These are phyloP conservation scores for Microchrysa polita DNA, from an alignment of 2,888 invertebrate species.

Conservation along the genomic window DNA sequence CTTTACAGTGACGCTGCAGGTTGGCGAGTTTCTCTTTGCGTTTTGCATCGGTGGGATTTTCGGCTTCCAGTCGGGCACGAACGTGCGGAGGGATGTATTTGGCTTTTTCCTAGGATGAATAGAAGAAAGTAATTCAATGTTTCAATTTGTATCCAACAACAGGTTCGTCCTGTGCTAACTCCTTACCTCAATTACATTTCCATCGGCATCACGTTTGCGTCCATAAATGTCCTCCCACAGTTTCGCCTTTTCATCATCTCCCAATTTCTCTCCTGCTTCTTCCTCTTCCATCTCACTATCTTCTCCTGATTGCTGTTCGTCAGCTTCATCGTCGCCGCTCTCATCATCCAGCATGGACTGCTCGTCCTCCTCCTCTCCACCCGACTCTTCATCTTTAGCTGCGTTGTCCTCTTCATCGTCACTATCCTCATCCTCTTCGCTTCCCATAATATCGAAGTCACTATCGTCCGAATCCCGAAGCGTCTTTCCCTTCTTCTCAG, in stretches of 20 bases:
- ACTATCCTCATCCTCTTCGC: neutral
- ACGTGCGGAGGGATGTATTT: constrained; percentile 88
- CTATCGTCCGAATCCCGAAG: constrained; percentile 50
- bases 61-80: constrained; percentile 67
- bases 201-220: constrained; percentile 80
- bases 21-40: constrained; percentile 70
- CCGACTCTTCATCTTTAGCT: constrained; percentile 42
- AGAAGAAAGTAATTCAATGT: constrained; percentile 8
- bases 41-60: constrained; percentile 59
- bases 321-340: constrained; percentile 26
- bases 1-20: constrained; percentile 85
- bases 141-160: neutral
- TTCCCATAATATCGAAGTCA: constrained; percentile 49
- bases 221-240: constrained; percentile 95
- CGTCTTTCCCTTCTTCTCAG: constrained; percentile 44
- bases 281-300: constrained; percentile 38
- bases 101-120: constrained; percentile 64
- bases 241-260: constrained; percentile 54
- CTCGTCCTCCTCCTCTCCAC: constrained; percentile 46
- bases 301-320: constrained; percentile 1
- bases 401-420: constrained; percentile 7
- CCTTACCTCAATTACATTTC: constrained; percentile 76
- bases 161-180: too few relatives aligned
- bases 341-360: constrained; percentile 26
- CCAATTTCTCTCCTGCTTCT: constrained; percentile 45